These are phyloP conservation scores for Gibbula magus DNA, from an alignment of 2,888 invertebrate species.

Conservation along the genomic window DNA sequence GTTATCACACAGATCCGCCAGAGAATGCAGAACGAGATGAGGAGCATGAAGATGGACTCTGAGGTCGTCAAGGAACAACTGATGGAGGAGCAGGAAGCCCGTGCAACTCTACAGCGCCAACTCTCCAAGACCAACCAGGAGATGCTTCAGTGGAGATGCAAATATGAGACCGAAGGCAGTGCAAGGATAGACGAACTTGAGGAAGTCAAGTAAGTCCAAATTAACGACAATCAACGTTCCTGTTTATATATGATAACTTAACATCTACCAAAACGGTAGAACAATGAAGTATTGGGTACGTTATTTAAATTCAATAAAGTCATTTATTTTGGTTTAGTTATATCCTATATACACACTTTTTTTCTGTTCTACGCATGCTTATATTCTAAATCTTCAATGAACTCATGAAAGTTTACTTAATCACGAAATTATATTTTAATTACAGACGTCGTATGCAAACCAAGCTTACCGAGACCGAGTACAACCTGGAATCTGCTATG, in stretches of 20 bases:
- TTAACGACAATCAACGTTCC: no score
- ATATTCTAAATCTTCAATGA: no score
- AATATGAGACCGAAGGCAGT: conserved; percentile 90
- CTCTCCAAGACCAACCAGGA: conserved; percentile 99
- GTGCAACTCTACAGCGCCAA: conserved; percentile 98
- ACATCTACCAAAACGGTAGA: no score
- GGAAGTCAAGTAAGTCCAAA: conserved; percentile 71
- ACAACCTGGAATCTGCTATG: conserved; percentile 93
- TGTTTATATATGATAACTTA: no score
- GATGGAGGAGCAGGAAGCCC: conserved; percentile 99
- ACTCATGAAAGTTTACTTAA: no score
- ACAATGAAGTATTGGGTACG: no score
- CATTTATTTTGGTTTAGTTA: no score
- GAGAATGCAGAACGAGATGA: conserved; percentile 85
- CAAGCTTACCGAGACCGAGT: conserved; percentile 97
- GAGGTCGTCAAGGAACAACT: conserved; percentile 99
- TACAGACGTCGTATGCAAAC: conserved; percentile 85
- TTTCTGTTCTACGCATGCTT: no score
- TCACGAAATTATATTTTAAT: no score
- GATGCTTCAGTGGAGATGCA: conserved; percentile 97
- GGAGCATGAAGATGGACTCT: conserved; percentile 98
- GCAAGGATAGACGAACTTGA: conserved; percentile 80
- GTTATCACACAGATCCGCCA: conserved; percentile 52
- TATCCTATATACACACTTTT: no score
- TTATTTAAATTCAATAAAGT: no score